Evolutionary conservation across 2,797 vertebrate genomes (phyloP).

Genomic region (Lepus oiostolus): DNA sequence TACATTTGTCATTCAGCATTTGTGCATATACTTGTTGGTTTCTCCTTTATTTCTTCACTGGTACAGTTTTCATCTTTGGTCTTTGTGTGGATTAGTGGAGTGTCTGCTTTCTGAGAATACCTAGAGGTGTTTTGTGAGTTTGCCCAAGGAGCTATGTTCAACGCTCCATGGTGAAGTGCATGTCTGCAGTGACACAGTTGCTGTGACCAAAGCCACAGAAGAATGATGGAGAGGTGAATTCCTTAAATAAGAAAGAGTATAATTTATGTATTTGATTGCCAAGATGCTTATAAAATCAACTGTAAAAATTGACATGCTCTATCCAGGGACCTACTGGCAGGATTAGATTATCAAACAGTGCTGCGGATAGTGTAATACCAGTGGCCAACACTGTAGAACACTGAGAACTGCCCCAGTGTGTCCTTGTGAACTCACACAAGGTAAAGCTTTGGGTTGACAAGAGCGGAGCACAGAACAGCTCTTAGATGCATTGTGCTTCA

Average conservation of each 20-base stretch:
- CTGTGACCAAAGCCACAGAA: not conserved
- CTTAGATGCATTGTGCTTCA: not conserved
- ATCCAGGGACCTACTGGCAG: not conserved
- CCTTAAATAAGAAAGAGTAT: not conserved
- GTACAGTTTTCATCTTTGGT: too few species aligned
- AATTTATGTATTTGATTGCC: not conserved
- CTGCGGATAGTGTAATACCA: rapidly evolving
- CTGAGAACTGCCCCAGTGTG: rapidly evolving
- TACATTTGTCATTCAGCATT: too few species aligned
- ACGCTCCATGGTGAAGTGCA: too few species aligned
- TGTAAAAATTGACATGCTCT: not conserved
- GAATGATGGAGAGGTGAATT: not conserved
- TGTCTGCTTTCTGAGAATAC: too few species aligned
- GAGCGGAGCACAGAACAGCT: rapidly evolving
- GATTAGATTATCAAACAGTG: not conserved
- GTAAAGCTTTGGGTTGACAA: too few species aligned
- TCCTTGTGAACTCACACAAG: too few species aligned
- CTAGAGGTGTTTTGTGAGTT: too few species aligned
- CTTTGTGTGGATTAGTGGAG: too few species aligned
- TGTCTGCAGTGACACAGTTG: too few species aligned
- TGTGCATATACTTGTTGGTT: too few species aligned
- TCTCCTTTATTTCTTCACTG: too few species aligned
- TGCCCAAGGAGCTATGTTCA: too few species aligned
- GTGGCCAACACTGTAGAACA: not conserved
- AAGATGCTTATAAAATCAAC: not conserved